Conservation (phyloP, 2,113 vertebrate genomes). For the Nettapus auritus region DNA sequence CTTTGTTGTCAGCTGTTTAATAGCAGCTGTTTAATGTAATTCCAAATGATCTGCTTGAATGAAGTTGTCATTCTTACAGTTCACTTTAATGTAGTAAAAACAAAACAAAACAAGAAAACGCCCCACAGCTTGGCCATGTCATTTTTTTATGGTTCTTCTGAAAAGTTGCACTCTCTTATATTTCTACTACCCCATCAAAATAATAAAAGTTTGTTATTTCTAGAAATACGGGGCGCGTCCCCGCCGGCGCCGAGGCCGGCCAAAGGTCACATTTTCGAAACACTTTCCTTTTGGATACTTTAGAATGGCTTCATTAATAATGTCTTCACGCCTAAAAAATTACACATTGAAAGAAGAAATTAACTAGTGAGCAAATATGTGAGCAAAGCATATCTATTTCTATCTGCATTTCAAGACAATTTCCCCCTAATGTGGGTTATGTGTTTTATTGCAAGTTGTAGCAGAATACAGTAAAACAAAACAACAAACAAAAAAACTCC, state of each 20-base stretch:
- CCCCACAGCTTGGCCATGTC: background rate
- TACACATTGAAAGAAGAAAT: background rate
- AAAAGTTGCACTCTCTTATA: constrained; percentile 15
- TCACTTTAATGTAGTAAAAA: constrained; percentile 73
- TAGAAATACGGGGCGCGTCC: too few relatives aligned
- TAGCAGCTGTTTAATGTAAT: constrained; percentile 81
- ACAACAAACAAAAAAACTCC: background rate
- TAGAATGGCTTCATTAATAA: background rate
- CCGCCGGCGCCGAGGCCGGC: too few relatives aligned
- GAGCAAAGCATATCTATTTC: background rate
- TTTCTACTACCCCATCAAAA: background rate
- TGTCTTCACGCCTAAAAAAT: background rate
- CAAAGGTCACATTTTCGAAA: background rate
- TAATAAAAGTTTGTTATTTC: background rate
- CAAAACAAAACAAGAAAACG: background rate
- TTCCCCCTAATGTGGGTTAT: background rate
- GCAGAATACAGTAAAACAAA: background rate
- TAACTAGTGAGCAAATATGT: background rate
- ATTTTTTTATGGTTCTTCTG: constrained; percentile 32
- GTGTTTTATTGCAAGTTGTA: background rate
- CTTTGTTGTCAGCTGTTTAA: constrained; percentile 77
- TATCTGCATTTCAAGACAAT: background rate
- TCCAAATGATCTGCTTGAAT: constrained; percentile 80
- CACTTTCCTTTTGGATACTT: background rate
- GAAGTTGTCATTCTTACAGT: constrained; percentile 78